These are phyloP conservation scores for Aspidiotus rigidus DNA, from an alignment of 2,888 invertebrate species.

Conservation along the genomic window DNA sequence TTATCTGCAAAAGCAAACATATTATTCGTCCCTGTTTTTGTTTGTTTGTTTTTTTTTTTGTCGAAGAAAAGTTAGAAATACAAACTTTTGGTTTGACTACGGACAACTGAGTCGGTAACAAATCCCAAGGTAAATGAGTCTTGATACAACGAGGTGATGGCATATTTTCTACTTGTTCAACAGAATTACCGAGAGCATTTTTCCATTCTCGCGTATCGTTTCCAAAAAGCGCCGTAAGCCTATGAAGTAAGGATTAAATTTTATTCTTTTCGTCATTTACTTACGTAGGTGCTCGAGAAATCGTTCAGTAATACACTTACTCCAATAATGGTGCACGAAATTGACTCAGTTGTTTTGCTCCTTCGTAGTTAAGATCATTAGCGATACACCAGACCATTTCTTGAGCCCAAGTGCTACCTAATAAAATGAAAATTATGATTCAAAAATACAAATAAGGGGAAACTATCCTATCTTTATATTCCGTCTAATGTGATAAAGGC, in stretches of 20 bases:
- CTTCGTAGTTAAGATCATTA: conserved; percentile 66
- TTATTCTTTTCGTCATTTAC: background rate
- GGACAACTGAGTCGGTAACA: conserved; percentile 54
- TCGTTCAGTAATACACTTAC: conserved; percentile 39
- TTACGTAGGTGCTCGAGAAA: no score
- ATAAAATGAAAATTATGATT: conserved; percentile 1
- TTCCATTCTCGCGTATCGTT: conserved; percentile 53
- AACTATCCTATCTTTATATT: no score
- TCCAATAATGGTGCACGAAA: conserved; percentile 69
- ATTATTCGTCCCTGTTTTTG: background rate
- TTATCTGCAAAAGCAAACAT: conserved; percentile 50
- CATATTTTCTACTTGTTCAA: conserved; percentile 58
- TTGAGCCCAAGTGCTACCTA: conserved; percentile 85
- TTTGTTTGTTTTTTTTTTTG: background rate
- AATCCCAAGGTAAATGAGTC: conserved; percentile 62
- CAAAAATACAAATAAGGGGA: no score
- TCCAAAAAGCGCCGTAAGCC: conserved; percentile 53
- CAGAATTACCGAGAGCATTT: conserved; percentile 55
- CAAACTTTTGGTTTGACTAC: conserved; percentile 61
- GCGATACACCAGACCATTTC: conserved; percentile 88
- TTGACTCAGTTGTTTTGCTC: conserved; percentile 54
- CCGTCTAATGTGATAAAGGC: no score
- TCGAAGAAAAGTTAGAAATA: background rate
- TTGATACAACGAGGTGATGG: conserved; percentile 65
- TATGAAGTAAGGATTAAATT: conserved; percentile 26